Evolutionary conservation across 1,140 invertebrate species (phyloP), one percentile per base, ranked within the genome.

Genomic region (Ganaspis sp.): DNA sequence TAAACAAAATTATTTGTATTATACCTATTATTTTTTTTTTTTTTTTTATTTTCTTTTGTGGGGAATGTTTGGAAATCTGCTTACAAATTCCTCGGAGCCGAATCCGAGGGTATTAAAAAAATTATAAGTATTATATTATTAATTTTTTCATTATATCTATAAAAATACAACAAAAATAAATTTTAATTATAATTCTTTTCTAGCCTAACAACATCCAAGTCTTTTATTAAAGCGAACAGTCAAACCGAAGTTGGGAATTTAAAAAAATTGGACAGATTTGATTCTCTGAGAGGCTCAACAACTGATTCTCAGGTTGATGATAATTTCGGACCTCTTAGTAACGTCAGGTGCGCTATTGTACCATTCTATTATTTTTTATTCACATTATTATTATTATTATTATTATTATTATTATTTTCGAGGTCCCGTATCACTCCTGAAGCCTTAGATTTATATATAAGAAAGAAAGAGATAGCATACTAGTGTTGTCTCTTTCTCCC

Each of bases 151-250:
- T 29, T 26, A 29, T 12, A 42, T 23, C 5, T 26, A 26, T 34
- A 70, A 45, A 79, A 34, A n/a, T 74, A 73, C 76, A 75, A 79
- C 75, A n/a, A n/a, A n/a, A n/a, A n/a, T n/a, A n/a, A n/a, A n/a
- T n/a, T n/a, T n/a, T n/a, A n/a, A n/a, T n/a, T n/a, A n/a, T n/a
- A n/a, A n/a, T n/a, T n/a, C n/a, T n/a, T n/a, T 86, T 84, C 70
- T 69, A 93, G 92, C 81, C 88, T 96, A 89, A 93, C 94, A 37
- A 95, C 95, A n/a, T 97, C 96, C 0, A 97, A 97, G 87, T 96
- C 96, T 1, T 97, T 97, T 84, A 97, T 98, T 83, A 97, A 97
- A 91, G 96, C 96, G 53, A 98, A 97, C 87, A 97, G 96, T 87
- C 94, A 96, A 87, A 94, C 94, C 19, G 95, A 97, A 82, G 91